Evolutionary conservation across 1,140 invertebrate genomes (phyloP).

Genomic region (Periplaneta americana): DNA sequence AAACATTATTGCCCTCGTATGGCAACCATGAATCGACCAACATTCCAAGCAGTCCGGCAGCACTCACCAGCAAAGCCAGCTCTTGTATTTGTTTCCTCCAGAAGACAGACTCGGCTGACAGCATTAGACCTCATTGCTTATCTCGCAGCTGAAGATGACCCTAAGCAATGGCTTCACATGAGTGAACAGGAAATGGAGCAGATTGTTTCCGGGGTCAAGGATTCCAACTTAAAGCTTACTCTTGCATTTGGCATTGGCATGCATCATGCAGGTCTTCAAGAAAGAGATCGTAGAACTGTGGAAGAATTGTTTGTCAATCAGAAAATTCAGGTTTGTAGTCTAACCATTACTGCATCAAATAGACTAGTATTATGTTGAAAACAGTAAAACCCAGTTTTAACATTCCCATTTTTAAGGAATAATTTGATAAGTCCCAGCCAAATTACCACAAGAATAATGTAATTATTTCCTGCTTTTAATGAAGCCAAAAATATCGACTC

Average conservation of each 20-base stretch:
- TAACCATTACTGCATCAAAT: too few relatives aligned
- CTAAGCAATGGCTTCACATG: constrained; percentile 94
- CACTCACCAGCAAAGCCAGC: constrained; percentile 88
- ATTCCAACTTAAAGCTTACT: constrained; percentile 89
- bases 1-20: constrained; percentile 99
- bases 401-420: too few relatives aligned
- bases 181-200: constrained; percentile 76
- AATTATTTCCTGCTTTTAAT: too few relatives aligned
- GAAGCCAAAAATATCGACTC: too few relatives aligned
- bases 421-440: too few relatives aligned
- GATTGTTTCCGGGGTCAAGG: constrained; percentile 71
- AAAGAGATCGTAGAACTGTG: constrained; percentile 83
- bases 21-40: constrained; percentile 99
- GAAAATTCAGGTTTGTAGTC: constrained; percentile 84
- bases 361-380: too few relatives aligned
- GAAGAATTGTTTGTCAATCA: constrained; percentile 96
- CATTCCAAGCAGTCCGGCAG: constrained; percentile 89
- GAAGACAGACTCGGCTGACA: constrained; percentile 94
- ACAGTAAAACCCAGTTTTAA: too few relatives aligned
- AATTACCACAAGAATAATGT: too few relatives aligned
- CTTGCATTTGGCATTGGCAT: constrained; percentile 97
- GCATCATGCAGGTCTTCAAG: constrained; percentile 94
- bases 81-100: constrained; percentile 95
- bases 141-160: constrained; percentile 84
- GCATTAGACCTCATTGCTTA: constrained; percentile 94